phyloP scores from a whole-genome alignment of 2,113 vertebrate species.

The Coregonus clupeaformis region DNA sequence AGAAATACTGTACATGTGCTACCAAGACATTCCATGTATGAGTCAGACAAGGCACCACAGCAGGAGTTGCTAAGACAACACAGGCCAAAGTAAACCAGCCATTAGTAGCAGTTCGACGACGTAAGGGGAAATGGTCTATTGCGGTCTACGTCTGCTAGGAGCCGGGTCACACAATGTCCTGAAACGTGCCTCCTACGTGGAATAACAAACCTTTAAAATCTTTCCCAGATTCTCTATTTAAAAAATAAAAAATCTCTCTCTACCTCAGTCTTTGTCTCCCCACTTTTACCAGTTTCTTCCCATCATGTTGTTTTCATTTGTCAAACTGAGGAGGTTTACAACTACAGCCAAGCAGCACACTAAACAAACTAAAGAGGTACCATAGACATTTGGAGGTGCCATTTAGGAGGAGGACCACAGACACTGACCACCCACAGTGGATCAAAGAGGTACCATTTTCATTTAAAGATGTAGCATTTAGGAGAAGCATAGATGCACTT shows the following conservation, averaged over 20 bases:
- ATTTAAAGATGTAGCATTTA: too few species aligned
- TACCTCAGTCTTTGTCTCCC: too few species aligned
- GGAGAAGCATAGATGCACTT: too few species aligned
- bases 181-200: conserved; percentile 21
- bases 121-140: conserved; percentile 10
- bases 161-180: conserved; percentile 39
- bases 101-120: not conserved
- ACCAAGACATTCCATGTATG: conserved; percentile 19
- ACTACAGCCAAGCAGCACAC: not conserved
- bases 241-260: too few species aligned
- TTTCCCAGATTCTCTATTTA: conserved; percentile 1
- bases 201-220: conserved; percentile 12
- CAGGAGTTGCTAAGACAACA: conserved; percentile 11
- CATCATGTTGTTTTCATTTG: not conserved
- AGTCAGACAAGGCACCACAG: not conserved
- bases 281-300: too few species aligned
- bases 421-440: too few species aligned
- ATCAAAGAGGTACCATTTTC: not conserved
- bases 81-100: conserved; percentile 20
- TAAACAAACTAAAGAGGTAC: not conserved
- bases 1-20: not conserved
- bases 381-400: not conserved
- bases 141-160: conserved; percentile 3
- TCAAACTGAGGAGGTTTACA: not conserved
- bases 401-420: too few species aligned